Percentiles rank a stretch among this genome's conserved stretches.
phyloP scores from a whole-genome alignment of 2,888 invertebrate species.

The Ditylenchus weischeri region DNA sequence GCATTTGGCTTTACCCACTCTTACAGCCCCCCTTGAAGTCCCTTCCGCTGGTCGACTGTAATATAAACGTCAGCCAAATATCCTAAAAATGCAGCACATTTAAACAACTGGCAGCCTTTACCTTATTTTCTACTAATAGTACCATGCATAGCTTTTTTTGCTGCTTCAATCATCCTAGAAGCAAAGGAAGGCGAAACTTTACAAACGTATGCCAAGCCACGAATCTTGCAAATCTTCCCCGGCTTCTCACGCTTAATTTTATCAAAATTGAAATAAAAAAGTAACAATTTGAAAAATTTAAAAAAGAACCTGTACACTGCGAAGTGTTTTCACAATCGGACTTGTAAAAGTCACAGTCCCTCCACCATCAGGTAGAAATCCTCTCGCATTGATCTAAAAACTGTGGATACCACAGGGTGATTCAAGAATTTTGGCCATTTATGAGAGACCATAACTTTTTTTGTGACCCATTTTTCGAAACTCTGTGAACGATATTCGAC shows the following conservation, averaged over 20 bases:
- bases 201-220: constrained; percentile 72
- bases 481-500: too few species aligned
- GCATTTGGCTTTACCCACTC: constrained; percentile 31
- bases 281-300: constrained; percentile 1
- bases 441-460: too few species aligned
- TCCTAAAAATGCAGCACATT: constrained; percentile 57
- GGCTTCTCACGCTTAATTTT: constrained; percentile 64
- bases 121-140: too few species aligned
- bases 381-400: constrained; percentile 66
- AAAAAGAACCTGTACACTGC: constrained; percentile 75
- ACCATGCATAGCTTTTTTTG: constrained; percentile 80
- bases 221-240: constrained; percentile 87
- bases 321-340: constrained; percentile 77
- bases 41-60: constrained; percentile 84
- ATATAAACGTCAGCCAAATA: constrained; percentile 93
- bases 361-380: constrained; percentile 83
- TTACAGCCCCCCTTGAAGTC: constrained; percentile 76
- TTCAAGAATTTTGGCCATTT: too few species aligned
- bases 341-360: constrained; percentile 86
- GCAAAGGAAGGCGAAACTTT: constrained; percentile 88
- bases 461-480: too few species aligned
- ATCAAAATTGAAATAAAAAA: background rate
- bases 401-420: background rate
- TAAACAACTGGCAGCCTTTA: too few species aligned
- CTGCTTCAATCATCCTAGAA: constrained; percentile 85